A percentile compares a stretch with the other conserved stretches of the same genome.
Evolutionary conservation across 2,888 invertebrate genomes (phyloP).

Genomic region (Thera obeliscata): DNA sequence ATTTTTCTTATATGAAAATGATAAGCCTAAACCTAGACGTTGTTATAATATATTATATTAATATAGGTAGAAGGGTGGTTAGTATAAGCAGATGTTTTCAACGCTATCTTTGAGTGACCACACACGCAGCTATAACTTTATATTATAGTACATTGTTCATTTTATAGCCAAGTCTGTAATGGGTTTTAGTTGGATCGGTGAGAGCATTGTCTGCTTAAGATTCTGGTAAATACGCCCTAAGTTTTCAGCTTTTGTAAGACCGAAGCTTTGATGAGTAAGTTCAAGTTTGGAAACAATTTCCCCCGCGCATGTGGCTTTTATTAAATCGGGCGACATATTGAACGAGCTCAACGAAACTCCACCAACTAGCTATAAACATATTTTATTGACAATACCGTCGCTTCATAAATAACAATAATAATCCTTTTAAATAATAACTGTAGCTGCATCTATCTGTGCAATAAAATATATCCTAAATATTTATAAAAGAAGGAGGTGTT

Average conservation of each 20-base stretch:
- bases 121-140: too few relatives aligned
- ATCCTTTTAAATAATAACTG: conserved; percentile 35
- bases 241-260: conserved; percentile 20
- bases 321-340: conserved; percentile 62
- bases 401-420: conserved; percentile 38
- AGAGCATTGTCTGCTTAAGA: conserved; percentile 6
- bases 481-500: too few relatives aligned
- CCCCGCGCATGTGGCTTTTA: conserved; percentile 51
- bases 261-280: conserved; percentile 45
- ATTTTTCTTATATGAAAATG: conserved; percentile 80
- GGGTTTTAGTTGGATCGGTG: neutral
- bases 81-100: too few relatives aligned
- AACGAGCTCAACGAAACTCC: conserved; percentile 52
- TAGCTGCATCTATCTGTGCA: neutral
- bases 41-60: too few relatives aligned
- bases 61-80: too few relatives aligned
- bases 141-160: too few relatives aligned
- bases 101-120: too few relatives aligned
- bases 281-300: conserved; percentile 45
- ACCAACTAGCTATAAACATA: conserved; percentile 48
- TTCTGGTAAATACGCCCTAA: conserved; percentile 25
- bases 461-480: too few relatives aligned
- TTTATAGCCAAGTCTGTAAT: too few relatives aligned
- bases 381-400: conserved; percentile 50
- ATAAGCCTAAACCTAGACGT: conserved; percentile 36